Percentiles rank a stretch among this genome's conserved stretches.
Evolutionary conservation across 1,140 invertebrate species (phyloP).

Genomic region (Drosophila orosa): DNA sequence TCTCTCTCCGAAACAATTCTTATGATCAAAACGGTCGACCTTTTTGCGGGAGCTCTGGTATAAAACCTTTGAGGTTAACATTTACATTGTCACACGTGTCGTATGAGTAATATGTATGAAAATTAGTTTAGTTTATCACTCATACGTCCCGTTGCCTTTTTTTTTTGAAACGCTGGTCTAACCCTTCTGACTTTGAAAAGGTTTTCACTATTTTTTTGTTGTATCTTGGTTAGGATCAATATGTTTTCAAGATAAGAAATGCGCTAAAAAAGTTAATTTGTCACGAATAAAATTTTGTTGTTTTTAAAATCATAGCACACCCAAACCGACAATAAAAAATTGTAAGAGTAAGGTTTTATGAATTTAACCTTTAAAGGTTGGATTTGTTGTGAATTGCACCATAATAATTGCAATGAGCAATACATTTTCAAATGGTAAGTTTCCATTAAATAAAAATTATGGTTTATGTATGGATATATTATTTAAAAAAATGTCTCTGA

Average conservation of each 20-base stretch:
- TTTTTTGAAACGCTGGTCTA: background rate
- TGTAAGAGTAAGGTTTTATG: background rate
- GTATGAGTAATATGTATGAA: constrained; percentile 1
- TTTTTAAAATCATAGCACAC: background rate
- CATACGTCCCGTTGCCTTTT: background rate
- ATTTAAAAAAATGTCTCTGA: background rate
- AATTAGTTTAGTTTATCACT: background rate
- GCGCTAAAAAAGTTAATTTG: too few relatives aligned
- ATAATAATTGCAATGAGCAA: background rate
- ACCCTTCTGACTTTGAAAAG: background rate
- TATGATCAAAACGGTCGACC: too few relatives aligned
- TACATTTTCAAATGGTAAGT: too few relatives aligned
- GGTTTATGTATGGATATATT: too few relatives aligned
- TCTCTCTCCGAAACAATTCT: too few relatives aligned
- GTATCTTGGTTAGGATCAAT: too few relatives aligned
- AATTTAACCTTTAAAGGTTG: background rate
- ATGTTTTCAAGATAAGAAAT: too few relatives aligned
- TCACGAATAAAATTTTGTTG: background rate
- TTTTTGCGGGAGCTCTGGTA: too few relatives aligned
- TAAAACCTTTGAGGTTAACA: too few relatives aligned
- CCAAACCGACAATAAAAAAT: background rate
- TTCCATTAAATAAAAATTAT: too few relatives aligned
- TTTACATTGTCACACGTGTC: background rate
- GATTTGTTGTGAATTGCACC: background rate
- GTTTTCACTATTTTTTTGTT: background rate